Conservation (phyloP, 2,888 invertebrate species). For the Netelia virgata region DNA sequence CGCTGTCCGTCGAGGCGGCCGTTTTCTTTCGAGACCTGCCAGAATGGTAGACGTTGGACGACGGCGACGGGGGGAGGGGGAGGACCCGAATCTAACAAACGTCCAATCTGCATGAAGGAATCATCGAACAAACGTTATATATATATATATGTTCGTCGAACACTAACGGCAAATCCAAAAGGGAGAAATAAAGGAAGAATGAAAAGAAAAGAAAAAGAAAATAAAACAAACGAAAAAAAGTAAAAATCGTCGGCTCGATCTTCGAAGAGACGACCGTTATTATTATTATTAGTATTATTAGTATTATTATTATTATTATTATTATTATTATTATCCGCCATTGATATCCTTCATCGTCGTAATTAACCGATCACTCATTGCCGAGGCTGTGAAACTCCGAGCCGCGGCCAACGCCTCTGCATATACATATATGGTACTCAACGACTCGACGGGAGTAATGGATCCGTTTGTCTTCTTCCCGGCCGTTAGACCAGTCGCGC, state of each 20-base stretch:
- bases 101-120: conserved; percentile 57
- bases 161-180: conserved; percentile 11
- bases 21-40: conserved; percentile 25
- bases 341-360: conserved; percentile 39
- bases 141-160: background rate
- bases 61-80: no score
- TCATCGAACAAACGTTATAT: conserved; percentile 48
- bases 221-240: background rate
- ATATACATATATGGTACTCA: background rate
- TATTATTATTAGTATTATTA: background rate
- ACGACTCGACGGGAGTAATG: conserved; percentile 7
- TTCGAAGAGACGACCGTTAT: no score
- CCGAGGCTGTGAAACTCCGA: background rate
- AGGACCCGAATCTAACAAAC: conserved; percentile 18
- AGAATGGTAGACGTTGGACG: background rate
- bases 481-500: background rate
- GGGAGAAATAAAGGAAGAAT: conserved; percentile 24
- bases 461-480: background rate
- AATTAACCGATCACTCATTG: conserved; percentile 57
- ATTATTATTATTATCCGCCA: background rate
- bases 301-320: background rate
- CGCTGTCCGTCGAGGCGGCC: conserved; percentile 38
- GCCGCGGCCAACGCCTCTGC: no score
- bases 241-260: background rate
- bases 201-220: background rate